Base-by-base conservation (phyloP, 2,797 vertebrate species). In the Bovichtus variegatus region DNA sequence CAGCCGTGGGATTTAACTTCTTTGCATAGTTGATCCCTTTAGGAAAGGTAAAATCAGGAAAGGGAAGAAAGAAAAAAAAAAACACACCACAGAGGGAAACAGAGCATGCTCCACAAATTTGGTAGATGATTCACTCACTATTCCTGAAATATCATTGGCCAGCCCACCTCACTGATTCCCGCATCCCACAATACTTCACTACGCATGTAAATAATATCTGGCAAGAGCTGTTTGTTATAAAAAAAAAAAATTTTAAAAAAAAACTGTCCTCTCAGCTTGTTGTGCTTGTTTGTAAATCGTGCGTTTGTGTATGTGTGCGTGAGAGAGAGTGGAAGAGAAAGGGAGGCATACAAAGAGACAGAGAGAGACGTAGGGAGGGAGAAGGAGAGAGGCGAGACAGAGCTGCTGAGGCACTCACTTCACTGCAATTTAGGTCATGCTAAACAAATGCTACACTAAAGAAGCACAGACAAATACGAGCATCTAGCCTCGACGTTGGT, bases 351-450 rank as follows among this genome's bases (percentile, higher is more conserved):
- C 72, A 87, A 61, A 74, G 72, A 81, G 73, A 84, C 25, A 43
- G 15, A 63, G 55, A 68, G 60, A 72, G 68, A 71, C 31, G 31
- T n/a, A 53, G 31, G 69, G 73, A 78, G 76, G 67, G 53, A 83
- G 55, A 75, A 76, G 85, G 77, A 89, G 81, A 84, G 85, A 86
- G 82, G 74, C 67, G 80, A 92, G 90, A 92, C 86, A 78, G 89
- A 92, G 91, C 86, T 91, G 92, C 91, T 89, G 92, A 92, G 87
- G 83, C 90, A 76, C 81, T 90, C 89, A 90, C 91, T 93, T 94
- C 93, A 89, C 86, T 91, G 83, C 85, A 84, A 95, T 94, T 93
- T 92, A 90, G 93, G 94, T 94, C 93, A 94, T 79, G 85, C 83
- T 92, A 93, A 93, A 93, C 92, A 94, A 93, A 93, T 71, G 90